Evolutionary conservation across 2,113 vertebrate genomes (phyloP).

Genomic region (Podarcis muralis): DNA sequence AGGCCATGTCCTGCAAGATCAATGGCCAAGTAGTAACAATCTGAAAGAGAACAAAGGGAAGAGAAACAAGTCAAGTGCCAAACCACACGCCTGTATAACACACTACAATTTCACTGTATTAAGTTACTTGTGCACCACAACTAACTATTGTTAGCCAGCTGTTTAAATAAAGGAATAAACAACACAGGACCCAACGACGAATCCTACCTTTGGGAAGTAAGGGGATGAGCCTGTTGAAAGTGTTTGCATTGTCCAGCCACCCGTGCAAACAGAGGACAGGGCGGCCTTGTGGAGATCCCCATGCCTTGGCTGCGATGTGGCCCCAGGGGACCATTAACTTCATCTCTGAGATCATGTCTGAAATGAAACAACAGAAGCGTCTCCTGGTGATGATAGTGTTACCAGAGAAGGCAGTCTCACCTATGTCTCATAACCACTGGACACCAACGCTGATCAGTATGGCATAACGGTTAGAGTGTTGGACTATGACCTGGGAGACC

Average conservation of each 20-base stretch:
- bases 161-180: too few species aligned
- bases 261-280: conserved; percentile 81
- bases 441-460: background rate
- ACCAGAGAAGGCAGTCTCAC: too few species aligned
- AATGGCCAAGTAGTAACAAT: conserved; percentile 81
- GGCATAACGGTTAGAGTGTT: too few species aligned
- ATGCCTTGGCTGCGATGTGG: conserved; percentile 75
- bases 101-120: background rate
- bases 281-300: conserved; percentile 74
- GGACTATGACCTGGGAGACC: too few species aligned
- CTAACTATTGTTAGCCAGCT: too few species aligned
- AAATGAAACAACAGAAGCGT: background rate
- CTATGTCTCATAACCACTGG: background rate
- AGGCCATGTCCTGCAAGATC: conserved; percentile 88
- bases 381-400: too few species aligned
- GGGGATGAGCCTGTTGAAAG: conserved; percentile 80
- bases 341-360: conserved; percentile 72
- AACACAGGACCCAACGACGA: too few species aligned
- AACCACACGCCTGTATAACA: background rate
- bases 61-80: background rate
- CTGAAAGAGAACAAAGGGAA: conserved; percentile 65
- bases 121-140: too few species aligned
- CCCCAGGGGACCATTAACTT: conserved; percentile 78
- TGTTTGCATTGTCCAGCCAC: conserved; percentile 82
- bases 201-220: conserved; percentile 74